Evolutionary conservation across 2,797 vertebrate species (phyloP).

Genomic region (Protonibea diacanthus): DNA sequence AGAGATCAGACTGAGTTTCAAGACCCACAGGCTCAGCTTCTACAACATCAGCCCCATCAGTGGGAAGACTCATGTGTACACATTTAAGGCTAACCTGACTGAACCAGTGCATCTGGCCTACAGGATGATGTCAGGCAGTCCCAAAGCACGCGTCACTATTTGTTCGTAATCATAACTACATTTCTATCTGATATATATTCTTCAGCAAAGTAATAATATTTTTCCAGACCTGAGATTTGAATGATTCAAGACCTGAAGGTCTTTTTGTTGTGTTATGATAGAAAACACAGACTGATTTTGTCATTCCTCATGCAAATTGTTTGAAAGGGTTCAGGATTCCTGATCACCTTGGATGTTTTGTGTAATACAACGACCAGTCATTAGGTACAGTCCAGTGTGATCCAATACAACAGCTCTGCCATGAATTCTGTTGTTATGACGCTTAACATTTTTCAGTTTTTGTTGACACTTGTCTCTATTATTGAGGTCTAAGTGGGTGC

Average conservation of each 20-base stretch:
- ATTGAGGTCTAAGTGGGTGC: too few species aligned
- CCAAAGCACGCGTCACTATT: conserved; percentile 79
- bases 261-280: not conserved
- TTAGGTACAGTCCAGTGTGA: too few species aligned
- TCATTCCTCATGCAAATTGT: not conserved
- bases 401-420: too few species aligned
- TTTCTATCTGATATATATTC: not conserved
- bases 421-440: too few species aligned
- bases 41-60: conserved; percentile 75
- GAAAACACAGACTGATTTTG: not conserved
- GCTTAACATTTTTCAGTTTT: too few species aligned
- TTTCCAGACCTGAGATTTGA: conserved; percentile 1
- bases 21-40: conserved; percentile 78
- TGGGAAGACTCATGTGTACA: conserved; percentile 81
- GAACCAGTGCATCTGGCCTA: conserved; percentile 83
- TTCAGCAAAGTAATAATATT: not conserved
- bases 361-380: not conserved
- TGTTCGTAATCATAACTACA: conserved; percentile 50
- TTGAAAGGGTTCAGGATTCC: not conserved
- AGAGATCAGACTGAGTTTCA: conserved; percentile 83
- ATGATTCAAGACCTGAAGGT: not conserved
- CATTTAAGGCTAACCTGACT: conserved; percentile 76
- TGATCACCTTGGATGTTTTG: not conserved
- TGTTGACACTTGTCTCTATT: too few species aligned
- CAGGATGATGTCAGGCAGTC: conserved; percentile 85